These are phyloP conservation scores for Allophyes oxyacanthae DNA, from an alignment of 2,888 invertebrate species.

Conservation along the genomic window DNA sequence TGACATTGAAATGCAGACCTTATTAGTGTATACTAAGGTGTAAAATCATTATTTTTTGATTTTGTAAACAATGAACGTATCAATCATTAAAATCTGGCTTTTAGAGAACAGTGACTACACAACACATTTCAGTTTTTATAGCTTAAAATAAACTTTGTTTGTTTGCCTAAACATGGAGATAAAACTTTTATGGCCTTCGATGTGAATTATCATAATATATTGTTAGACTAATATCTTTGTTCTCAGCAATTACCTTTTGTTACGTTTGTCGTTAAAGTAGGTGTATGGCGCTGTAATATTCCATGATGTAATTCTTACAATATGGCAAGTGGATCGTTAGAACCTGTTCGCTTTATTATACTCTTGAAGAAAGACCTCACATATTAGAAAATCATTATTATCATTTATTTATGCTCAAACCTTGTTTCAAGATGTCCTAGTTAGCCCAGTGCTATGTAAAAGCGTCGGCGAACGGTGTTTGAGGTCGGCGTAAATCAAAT, in stretches of 20 bases:
- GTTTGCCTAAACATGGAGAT: conserved; percentile 35
- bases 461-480: conserved; percentile 3
- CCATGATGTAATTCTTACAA: conserved; percentile 37
- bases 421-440: conserved; percentile 4
- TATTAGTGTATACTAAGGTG: neutral
- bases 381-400: too few species aligned
- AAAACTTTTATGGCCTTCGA: conserved; percentile 58
- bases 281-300: conserved; percentile 37
- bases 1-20: neutral
- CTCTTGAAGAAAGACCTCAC: conserved; percentile 22
- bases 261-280: conserved; percentile 25
- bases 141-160: conserved; percentile 16
- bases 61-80: conserved; percentile 15
- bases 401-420: too few species aligned
- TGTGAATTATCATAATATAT: conserved; percentile 45
- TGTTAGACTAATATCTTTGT: conserved; percentile 64
- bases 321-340: conserved; percentile 1
- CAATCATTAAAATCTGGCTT: conserved; percentile 9
- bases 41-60: neutral
- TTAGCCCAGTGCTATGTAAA: conserved; percentile 1
- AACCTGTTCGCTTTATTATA: conserved; percentile 7
- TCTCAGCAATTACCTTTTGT: conserved; percentile 63
- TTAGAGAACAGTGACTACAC: conserved; percentile 11
- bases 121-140: conserved; percentile 7
- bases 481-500: conserved; percentile 28